Evolutionary conservation across 2,797 vertebrate genomes (phyloP).

Genomic region (Philypnodon macrostomus): DNA sequence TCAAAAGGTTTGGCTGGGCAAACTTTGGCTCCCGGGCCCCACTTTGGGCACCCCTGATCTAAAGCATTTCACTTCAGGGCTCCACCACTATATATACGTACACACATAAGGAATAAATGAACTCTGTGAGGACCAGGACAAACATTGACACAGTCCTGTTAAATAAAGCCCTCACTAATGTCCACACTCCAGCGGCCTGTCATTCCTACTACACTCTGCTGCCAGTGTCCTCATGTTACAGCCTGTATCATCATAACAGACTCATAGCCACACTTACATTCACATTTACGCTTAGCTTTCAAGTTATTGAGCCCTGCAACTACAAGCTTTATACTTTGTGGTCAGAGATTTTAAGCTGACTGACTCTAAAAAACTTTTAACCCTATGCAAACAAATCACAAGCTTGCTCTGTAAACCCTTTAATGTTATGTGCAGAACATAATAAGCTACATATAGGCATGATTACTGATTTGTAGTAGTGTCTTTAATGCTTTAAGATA

Average conservation of each 20-base stretch:
- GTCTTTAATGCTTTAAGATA: no score
- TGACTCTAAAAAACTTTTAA: no score
- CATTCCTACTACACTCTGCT: constrained; percentile 39
- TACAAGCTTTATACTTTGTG: constrained; percentile 18
- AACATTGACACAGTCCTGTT: constrained; percentile 48
- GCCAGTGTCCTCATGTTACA: constrained; percentile 64
- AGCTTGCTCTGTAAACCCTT: not conserved
- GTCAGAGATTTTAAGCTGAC: not conserved
- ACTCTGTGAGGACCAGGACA: constrained; percentile 37
- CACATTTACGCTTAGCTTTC: constrained; percentile 38
- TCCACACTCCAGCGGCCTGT: constrained; percentile 25
- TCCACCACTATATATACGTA: constrained; percentile 6
- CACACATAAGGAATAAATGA: constrained; percentile 27
- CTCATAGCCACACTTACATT: constrained; percentile 14
- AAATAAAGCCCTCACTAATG: constrained; percentile 54
- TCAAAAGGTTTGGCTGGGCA: no score
- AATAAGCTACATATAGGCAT: no score
- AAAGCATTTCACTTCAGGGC: constrained; percentile 2
- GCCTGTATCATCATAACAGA: constrained; percentile 59
- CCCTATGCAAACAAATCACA: constrained; percentile 6
- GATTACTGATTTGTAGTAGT: no score
- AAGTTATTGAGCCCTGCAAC: constrained; percentile 41
- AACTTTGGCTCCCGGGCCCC: no score
- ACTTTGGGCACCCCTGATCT: constrained; percentile 5
- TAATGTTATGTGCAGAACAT: not conserved